Evolutionary conservation across 2,888 invertebrate genomes (phyloP).

Genomic region (Bhutanitis thaidina): DNA sequence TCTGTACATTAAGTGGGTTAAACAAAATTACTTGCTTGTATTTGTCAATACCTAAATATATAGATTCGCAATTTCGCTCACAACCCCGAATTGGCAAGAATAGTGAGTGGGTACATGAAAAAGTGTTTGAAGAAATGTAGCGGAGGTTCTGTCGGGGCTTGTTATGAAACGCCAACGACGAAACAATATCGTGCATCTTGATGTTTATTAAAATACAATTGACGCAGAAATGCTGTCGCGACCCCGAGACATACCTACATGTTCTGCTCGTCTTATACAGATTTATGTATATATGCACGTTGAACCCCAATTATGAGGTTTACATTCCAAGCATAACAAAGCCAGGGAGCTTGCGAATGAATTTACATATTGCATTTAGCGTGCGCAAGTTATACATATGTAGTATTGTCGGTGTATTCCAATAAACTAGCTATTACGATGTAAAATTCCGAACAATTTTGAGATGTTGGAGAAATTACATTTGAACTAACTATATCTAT

Average conservation of each 20-base stretch:
- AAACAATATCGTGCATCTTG: neutral
- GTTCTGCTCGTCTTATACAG: neutral
- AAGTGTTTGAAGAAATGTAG: no score
- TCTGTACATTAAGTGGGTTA: no score
- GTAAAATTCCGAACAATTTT: neutral
- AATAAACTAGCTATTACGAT: neutral
- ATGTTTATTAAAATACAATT: neutral
- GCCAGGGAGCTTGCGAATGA: slow-evolving; percentile 42
- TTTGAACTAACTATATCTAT: no score
- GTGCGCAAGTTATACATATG: slow-evolving; percentile 22
- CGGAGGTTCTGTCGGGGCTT: no score
- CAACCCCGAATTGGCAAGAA: no score
- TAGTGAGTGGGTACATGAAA: no score
- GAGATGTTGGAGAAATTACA: neutral
- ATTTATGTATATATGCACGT: slow-evolving; percentile 17
- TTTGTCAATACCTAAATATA: no score
- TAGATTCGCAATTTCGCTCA: no score
- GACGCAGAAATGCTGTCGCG: neutral
- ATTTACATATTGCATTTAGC: slow-evolving; percentile 66
- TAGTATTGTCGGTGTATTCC: slow-evolving; percentile 8
- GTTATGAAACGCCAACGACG: no score
- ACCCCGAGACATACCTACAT: neutral
- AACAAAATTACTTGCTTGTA: no score
- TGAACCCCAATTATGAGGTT: slow-evolving; percentile 32
- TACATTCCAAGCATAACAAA: slow-evolving; percentile 41